Evolutionary conservation across 2,113 vertebrate genomes (phyloP), one percentile per base, ranked within the genome.

Genomic region (Aldabrachelys gigantea): DNA sequence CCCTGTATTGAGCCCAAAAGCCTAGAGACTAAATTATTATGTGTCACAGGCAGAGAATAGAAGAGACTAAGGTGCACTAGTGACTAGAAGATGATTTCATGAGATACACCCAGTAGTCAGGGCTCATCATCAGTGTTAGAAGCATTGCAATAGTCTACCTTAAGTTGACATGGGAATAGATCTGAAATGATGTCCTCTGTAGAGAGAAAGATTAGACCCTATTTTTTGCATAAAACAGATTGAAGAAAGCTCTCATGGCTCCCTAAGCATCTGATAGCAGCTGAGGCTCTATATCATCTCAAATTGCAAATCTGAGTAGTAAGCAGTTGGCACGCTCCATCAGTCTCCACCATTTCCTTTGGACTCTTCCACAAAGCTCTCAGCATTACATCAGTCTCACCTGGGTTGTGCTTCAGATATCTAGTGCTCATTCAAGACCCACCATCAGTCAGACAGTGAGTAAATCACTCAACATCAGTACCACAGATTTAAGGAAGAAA

Each of bases 141-240:
- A n/a, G 22, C 96, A 88, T 94, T 54, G 44, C 17, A 44, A 3
- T 84, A 81, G 35, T 75, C 25, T 56, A 80, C 10, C 52, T 82
- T 50, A 5, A 72, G 4, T 56, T 94, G 91, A 72, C 0, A 41
- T 0, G 44, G 6, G 27, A 12, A 44, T 17, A 80, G 8, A 72
- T 82, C 59, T 57, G 6, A 2, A 78, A 83, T 6, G 50, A 29
- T 35, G 41, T 5, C 56, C 82, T 90, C 35, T 3, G 52, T 19
- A 85, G 6, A 13, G 47, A 3, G 13, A 93, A 94, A 90, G 1
- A 1, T 88, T 49, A 62, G 11, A 12, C 3, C n/a, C 27, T 82
- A 62, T 29, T 69, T 86, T 62, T 50, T 88, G 24, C 27, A 24
- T 79, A 76, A 89, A 62, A 29, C 31, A 81, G 16, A 72, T 22